These are phyloP conservation scores for Nannoperca obscura DNA, from an alignment of 2,797 vertebrate genomes.

Conservation along the genomic window DNA sequence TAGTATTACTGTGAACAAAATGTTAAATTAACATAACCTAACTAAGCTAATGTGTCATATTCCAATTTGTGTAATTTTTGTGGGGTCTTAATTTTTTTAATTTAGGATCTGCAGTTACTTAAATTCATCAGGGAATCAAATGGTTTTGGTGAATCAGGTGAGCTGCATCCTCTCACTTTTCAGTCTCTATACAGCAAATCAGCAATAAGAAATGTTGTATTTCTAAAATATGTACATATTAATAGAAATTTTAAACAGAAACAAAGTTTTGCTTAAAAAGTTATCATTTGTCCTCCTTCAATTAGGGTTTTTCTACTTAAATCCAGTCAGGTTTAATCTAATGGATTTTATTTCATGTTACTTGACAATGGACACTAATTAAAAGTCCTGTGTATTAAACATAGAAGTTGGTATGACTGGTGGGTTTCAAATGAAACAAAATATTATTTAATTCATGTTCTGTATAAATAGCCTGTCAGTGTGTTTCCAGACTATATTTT, in stretches of 20 bases:
- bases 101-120: background rate
- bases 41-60: too few relatives aligned
- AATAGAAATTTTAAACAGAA: background rate
- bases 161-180: background rate
- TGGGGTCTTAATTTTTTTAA: too few relatives aligned
- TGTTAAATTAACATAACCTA: too few relatives aligned
- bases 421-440: slow-evolving; percentile 37
- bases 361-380: slow-evolving; percentile 9
- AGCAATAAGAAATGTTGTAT: background rate
- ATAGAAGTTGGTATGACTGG: slow-evolving; percentile 2
- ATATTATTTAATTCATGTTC: slow-evolving; percentile 12
- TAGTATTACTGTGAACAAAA: too few relatives aligned
- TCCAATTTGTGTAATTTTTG: too few relatives aligned
- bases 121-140: slow-evolving; percentile 1
- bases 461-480: slow-evolving; percentile 26
- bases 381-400: slow-evolving; percentile 8
- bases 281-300: background rate
- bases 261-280: background rate
- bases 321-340: background rate
- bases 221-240: background rate
- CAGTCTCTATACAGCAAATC: background rate
- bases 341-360: background rate
- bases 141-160: background rate
- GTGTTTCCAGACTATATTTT: slow-evolving; percentile 4
- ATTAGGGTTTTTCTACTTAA: background rate